A percentile compares a stretch with the other conserved stretches of the same genome.
These are phyloP conservation scores for Zingel zingel DNA, from an alignment of 2,113 vertebrate species.

Conservation along the genomic window DNA sequence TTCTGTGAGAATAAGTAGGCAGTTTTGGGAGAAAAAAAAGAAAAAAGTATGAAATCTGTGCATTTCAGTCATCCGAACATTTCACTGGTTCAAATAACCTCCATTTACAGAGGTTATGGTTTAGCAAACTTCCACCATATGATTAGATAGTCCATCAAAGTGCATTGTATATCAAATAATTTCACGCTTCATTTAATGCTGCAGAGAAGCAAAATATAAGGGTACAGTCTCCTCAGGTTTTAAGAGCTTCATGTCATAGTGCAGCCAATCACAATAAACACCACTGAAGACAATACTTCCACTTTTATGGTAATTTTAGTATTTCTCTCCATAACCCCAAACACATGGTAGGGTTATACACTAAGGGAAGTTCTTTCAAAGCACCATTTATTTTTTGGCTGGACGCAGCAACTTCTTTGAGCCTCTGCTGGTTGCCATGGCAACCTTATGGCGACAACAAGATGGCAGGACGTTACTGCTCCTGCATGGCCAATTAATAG, in stretches of 20 bases:
- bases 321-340: background rate
- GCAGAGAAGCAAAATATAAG: conserved; percentile 28
- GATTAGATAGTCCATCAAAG: conserved; percentile 46
- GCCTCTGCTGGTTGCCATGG: background rate
- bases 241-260: conserved; percentile 18
- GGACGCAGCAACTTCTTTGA: background rate
- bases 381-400: background rate
- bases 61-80: conserved; percentile 29
- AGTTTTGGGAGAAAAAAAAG: background rate
- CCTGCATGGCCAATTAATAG: background rate
- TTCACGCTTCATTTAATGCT: conserved; percentile 57
- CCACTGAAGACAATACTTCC: background rate
- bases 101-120: conserved; percentile 26
- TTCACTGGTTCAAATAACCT: conserved; percentile 28
- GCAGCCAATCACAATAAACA: conserved; percentile 18
- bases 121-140: conserved; percentile 44
- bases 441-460: background rate
- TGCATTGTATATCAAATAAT: conserved; percentile 48
- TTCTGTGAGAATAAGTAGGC: background rate
- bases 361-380: background rate
- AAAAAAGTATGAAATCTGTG: background rate
- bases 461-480: background rate
- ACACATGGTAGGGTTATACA: background rate
- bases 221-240: conserved; percentile 27
- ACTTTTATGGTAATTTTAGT: background rate